Percentiles rank a stretch among this genome's conserved stretches.
Conservation (phyloP, 2,888 invertebrate genomes). For the Netelia fuscicornis region DNA sequence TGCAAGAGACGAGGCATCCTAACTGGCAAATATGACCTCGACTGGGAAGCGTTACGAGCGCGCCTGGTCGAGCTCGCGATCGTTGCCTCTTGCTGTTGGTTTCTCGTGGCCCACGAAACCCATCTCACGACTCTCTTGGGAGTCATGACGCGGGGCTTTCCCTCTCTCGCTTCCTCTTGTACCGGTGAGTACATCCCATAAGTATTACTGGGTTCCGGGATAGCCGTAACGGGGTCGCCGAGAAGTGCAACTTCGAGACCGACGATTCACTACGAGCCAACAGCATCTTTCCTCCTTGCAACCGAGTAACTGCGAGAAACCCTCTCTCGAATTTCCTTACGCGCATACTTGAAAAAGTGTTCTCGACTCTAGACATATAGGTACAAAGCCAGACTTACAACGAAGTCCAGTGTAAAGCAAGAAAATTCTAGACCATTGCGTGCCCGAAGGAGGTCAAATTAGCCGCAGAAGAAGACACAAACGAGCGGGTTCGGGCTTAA, state of each 20-base stretch:
- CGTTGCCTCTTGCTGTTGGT: constrained; percentile 52
- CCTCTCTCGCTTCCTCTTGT: constrained; percentile 27
- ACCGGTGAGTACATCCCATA: constrained; percentile 56
- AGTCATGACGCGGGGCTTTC: constrained; percentile 64
- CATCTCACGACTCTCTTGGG: constrained; percentile 73
- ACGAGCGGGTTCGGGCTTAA: constrained; percentile 53
- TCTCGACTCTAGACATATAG: constrained; percentile 2
- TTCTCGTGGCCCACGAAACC: constrained; percentile 60
- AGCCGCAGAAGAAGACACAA: constrained; percentile 47
- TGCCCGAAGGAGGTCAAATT: constrained; percentile 36
- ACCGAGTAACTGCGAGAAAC: constrained; percentile 39
- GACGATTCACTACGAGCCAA: constrained; percentile 49
- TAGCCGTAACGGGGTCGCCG: constrained; percentile 63
- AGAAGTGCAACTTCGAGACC: constrained; percentile 65
- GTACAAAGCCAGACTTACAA: not conserved
- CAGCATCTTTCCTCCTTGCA: constrained; percentile 11
- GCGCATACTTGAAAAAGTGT: constrained; percentile 52
- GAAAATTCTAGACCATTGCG: constrained; percentile 12
- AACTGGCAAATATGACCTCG: constrained; percentile 52
- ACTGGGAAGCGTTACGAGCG: constrained; percentile 60
- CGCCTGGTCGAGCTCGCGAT: constrained; percentile 24
- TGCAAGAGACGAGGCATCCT: constrained; percentile 28
- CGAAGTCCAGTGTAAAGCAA: constrained; percentile 15
- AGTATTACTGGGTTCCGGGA: constrained; percentile 62
- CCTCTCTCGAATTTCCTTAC: constrained; percentile 36